phyloP scores from a whole-genome alignment of 2,888 invertebrate species.

The Geophilus truncorum region DNA sequence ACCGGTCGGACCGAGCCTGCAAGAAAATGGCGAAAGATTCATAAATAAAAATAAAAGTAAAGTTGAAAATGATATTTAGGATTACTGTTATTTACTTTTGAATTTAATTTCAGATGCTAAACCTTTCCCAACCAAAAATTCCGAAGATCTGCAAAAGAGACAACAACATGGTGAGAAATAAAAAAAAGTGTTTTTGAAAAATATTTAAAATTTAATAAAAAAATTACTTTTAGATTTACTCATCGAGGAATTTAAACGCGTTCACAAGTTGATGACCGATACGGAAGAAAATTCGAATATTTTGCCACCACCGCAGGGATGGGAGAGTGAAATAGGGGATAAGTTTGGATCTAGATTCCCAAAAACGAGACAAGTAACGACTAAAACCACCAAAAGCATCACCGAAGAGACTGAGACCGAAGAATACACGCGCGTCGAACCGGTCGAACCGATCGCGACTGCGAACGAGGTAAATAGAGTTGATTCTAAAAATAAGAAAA shows the following conservation, averaged over 20 bases:
- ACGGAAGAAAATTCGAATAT: background rate
- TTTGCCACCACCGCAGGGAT: background rate
- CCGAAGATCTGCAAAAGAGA: conserved; percentile 38
- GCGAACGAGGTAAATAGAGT: background rate
- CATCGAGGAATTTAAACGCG: conserved; percentile 85
- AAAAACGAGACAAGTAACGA: conserved; percentile 38
- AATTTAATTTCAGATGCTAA: background rate
- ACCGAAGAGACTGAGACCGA: conserved; percentile 45
- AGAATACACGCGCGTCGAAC: conserved; percentile 46
- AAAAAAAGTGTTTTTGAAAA: conserved; percentile 27
- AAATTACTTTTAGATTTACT: conserved; percentile 47
- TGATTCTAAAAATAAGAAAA: too few species aligned
- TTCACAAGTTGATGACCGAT: conserved; percentile 73
- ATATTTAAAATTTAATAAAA: background rate
- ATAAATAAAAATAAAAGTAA: background rate
- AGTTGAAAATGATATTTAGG: background rate
- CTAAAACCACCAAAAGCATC: conserved; percentile 43
- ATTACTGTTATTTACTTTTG: background rate
- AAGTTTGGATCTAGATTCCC: background rate
- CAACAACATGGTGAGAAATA: conserved; percentile 41
- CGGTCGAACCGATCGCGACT: background rate
- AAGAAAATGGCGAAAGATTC: background rate
- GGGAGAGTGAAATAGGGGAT: background rate
- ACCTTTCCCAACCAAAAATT: conserved; percentile 2
- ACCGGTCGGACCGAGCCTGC: background rate